Conservation (phyloP, 2,113 vertebrate genomes). For the Ceyx margarethae region DNA sequence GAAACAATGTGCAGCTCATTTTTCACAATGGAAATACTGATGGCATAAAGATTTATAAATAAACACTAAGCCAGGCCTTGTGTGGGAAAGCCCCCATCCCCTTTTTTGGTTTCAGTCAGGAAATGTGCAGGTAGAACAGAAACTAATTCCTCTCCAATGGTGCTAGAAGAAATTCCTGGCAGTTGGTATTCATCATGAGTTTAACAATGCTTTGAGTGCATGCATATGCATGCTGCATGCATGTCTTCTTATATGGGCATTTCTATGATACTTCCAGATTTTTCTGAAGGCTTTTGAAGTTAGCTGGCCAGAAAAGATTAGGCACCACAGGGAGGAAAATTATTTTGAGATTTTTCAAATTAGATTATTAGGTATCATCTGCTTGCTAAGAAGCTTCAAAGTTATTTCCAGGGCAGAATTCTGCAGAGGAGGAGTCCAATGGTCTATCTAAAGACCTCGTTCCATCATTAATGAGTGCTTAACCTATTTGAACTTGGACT, state of each 20-base stretch:
- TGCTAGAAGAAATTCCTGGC: background rate
- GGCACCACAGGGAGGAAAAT: background rate
- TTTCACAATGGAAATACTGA: conserved; percentile 57
- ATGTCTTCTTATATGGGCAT: background rate
- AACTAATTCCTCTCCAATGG: background rate
- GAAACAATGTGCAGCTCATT: background rate
- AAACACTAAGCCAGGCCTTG: conserved; percentile 40
- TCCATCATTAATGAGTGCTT: conserved; percentile 58
- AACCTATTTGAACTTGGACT: conserved; percentile 61
- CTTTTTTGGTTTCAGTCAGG: conserved; percentile 1
- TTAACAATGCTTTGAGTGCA: background rate
- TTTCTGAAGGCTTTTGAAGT: conserved; percentile 48
- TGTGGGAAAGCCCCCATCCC: conserved; percentile 47
- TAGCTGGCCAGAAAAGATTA: conserved; percentile 36
- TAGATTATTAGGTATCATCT: conserved; percentile 59
- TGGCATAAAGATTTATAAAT: conserved; percentile 33
- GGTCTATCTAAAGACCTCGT: background rate
- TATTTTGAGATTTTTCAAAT: conserved; percentile 60
- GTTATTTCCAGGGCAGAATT: conserved; percentile 59
- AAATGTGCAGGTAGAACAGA: background rate
- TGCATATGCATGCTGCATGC: background rate
- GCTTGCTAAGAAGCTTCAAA: conserved; percentile 76
- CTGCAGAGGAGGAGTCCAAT: conserved; percentile 41
- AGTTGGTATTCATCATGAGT: background rate
- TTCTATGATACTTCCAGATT: background rate